A percentile compares a stretch with the other conserved stretches of the same genome.
phyloP scores from a whole-genome alignment of 2,113 vertebrate species.

The Lichenostomus cassidix region DNA sequence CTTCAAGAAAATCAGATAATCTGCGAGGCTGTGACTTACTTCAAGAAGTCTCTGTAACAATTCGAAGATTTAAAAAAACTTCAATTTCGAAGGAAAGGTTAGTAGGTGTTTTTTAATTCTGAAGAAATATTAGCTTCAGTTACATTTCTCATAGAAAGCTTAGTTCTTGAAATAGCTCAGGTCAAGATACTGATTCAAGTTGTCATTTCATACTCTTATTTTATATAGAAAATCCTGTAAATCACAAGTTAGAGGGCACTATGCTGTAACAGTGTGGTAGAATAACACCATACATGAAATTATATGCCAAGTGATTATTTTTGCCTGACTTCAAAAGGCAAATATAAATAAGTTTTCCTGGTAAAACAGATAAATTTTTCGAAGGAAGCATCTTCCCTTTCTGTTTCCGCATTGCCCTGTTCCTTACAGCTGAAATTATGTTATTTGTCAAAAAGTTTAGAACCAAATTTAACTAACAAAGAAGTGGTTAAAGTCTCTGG shows the following conservation, averaged over 20 bases:
- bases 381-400: neutral
- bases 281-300: neutral
- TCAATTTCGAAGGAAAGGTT: slow-evolving; percentile 95
- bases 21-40: slow-evolving; percentile 93
- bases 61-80: slow-evolving; percentile 98
- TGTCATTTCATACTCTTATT: neutral
- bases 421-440: neutral
- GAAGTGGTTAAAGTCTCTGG: neutral
- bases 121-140: neutral
- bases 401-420: neutral
- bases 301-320: neutral
- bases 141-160: neutral
- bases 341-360: neutral
- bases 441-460: neutral
- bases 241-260: neutral
- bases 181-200: neutral
- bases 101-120: neutral
- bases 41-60: slow-evolving; percentile 96
- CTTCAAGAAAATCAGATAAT: slow-evolving; percentile 92
- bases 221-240: neutral
- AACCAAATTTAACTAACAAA: neutral
- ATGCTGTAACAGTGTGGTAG: neutral
- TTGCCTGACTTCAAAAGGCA: neutral
- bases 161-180: neutral
- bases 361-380: neutral